Conservation (phyloP, 2,888 invertebrate species). For the Drosophila merina region DNA sequence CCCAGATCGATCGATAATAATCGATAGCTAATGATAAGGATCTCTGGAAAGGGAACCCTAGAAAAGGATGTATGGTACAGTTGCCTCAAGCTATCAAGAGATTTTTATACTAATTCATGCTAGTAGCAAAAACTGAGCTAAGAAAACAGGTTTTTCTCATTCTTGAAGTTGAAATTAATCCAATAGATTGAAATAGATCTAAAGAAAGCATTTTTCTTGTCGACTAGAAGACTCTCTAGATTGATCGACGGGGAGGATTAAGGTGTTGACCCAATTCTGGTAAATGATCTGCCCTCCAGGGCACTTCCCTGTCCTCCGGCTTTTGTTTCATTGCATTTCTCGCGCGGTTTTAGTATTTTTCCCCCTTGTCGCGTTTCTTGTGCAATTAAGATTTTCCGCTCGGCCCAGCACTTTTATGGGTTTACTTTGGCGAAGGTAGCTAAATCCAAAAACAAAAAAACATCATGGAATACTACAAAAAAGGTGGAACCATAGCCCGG, state of each 20-base stretch:
- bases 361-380: slow-evolving; percentile 39
- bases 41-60: not conserved
- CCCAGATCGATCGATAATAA: slow-evolving; percentile 9
- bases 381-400: slow-evolving; percentile 60
- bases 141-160: no score
- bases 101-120: no score
- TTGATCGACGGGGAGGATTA: slow-evolving; percentile 10
- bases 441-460: slow-evolving; percentile 17
- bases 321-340: not conserved
- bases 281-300: not conserved
- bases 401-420: slow-evolving; percentile 64
- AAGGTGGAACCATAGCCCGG: slow-evolving; percentile 17
- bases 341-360: slow-evolving; percentile 20
- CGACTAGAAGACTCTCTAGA: no score
- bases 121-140: no score
- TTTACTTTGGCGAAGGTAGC: slow-evolving; percentile 50
- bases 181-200: no score
- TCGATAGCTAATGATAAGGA: not conserved
- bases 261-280: slow-evolving; percentile 18
- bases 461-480: slow-evolving; percentile 11
- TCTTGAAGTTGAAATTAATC: no score
- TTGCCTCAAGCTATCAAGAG: no score
- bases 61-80: no score
- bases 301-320: slow-evolving; percentile 10
- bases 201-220: no score